Evolutionary conservation across 2,888 invertebrate genomes (phyloP), one percentile per base, ranked within the genome.

Genomic region (Drosophila stalkeri): DNA sequence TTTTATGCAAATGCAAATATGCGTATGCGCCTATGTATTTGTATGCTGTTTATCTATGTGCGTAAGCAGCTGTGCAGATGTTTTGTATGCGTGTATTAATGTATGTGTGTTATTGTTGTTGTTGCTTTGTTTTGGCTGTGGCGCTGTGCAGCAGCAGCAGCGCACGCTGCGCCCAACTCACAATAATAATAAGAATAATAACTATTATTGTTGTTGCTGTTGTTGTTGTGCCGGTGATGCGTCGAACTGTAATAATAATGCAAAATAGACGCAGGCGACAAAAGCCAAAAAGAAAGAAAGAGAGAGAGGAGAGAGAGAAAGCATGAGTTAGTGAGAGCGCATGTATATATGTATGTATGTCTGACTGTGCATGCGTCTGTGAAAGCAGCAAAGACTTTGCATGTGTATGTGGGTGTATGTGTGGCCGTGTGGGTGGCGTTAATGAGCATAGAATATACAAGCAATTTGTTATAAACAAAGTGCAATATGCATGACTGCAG

Each of bases 401-500:
- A 37, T 49, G 14, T 18, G 44, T 57, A 37, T 51, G 9, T 37
- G 49, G 46, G 65, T 55, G 35, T 43, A 3, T 27, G 27, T 33
- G 7, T 51, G 51, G 18, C 16, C 51, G 61, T 72, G 80, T 76
- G 73, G 77, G 73, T 73, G 80, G 73, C 66, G 73, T 66, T 72
- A 70, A 73, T 71, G 74, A 75, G 68, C 60, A 61, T 63, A 46
- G 51, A 66, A 70, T 77, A 66, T 79, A 76, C 76, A 71, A 76
- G 68, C 81, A 79, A 78, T 78, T 81, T 76, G 76, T 81, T 76
- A 81, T 81, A 81, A 81, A 81, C 81, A 81, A 80, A 73, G 65
- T 73, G 67, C 73, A 72, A 64, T 79, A 63, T 66, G 68, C 67
- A 61, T 75, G 75, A 70, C 59, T 71, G 69, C 61, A 43, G 27